phyloP scores from a whole-genome alignment of 2,797 vertebrate genomes.

The Chelonia mydas region DNA sequence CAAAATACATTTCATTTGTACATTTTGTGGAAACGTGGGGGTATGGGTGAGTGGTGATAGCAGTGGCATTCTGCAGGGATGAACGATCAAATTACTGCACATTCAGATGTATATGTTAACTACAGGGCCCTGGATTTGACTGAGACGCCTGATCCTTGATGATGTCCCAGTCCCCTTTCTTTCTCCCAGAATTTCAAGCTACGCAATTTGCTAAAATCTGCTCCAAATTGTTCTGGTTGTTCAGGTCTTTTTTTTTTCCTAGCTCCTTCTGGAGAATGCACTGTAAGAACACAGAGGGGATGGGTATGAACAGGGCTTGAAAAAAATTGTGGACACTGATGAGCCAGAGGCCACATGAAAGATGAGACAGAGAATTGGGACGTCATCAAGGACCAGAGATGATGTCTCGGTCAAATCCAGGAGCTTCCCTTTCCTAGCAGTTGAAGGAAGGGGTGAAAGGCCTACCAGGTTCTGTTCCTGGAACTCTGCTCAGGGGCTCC shows the following conservation, averaged over 20 bases:
- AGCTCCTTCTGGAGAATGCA: rapidly evolving
- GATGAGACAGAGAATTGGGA: neutral
- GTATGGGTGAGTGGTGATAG: rapidly evolving
- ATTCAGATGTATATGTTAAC: neutral
- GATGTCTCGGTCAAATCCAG: neutral
- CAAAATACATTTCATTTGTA: neutral
- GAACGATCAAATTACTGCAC: neutral
- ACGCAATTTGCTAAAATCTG: neutral
- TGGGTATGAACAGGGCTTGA: neutral
- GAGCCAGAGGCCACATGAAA: neutral
- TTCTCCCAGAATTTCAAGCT: neutral
- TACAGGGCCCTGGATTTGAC: neutral
- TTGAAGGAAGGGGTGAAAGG: neutral
- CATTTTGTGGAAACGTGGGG: neutral
- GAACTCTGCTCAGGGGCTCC: neutral
- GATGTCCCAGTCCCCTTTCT: neutral
- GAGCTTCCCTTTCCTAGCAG: neutral
- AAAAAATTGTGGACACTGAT: rapidly evolving
- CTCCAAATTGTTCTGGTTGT: neutral
- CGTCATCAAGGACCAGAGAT: neutral
- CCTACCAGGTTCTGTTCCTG: neutral
- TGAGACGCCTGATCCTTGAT: neutral
- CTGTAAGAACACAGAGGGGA: neutral
- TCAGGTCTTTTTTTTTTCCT: neutral
- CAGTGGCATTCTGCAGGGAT: neutral